Evolutionary conservation across 2,113 vertebrate genomes (phyloP).

Genomic region (Dipodomys spectabilis): DNA sequence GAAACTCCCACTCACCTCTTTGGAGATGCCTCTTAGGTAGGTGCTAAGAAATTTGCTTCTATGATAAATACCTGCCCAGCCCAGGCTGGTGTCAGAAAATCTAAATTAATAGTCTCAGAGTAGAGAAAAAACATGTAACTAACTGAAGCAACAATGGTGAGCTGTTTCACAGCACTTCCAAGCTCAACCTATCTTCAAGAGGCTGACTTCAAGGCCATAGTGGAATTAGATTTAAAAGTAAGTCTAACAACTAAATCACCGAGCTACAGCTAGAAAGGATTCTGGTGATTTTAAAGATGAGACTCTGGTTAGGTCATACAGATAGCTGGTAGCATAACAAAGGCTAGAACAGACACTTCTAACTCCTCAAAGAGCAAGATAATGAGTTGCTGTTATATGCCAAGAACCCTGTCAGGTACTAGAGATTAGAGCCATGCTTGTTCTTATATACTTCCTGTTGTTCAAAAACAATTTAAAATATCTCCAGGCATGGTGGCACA

Average conservation of each 20-base stretch:
- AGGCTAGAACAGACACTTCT: not conserved
- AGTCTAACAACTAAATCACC: not conserved
- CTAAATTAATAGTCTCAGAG: not conserved
- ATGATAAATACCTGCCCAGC: not conserved
- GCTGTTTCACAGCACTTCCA: not conserved
- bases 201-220: slow-evolving; percentile 18
- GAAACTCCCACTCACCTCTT: not conserved
- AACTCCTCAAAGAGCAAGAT: not conserved
- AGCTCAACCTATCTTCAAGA: slow-evolving; percentile 17
- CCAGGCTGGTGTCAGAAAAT: slow-evolving; percentile 16
- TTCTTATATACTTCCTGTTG: not conserved
- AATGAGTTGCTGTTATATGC: not conserved
- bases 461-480: slow-evolving; percentile 11
- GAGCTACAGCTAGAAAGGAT: not conserved
- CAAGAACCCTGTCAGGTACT: not conserved
- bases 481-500: not conserved
- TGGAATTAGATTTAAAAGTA: slow-evolving; percentile 8
- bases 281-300: slow-evolving; percentile 34
- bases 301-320: not conserved
- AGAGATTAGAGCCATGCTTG: not conserved
- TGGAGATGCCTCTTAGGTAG: not conserved
- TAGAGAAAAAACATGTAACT: not conserved
- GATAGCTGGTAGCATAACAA: not conserved
- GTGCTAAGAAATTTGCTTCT: slow-evolving; percentile 41
- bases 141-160: not conserved